These are phyloP conservation scores for Mermis nigrescens DNA, from an alignment of 2,888 invertebrate species.

Conservation along the genomic window DNA sequence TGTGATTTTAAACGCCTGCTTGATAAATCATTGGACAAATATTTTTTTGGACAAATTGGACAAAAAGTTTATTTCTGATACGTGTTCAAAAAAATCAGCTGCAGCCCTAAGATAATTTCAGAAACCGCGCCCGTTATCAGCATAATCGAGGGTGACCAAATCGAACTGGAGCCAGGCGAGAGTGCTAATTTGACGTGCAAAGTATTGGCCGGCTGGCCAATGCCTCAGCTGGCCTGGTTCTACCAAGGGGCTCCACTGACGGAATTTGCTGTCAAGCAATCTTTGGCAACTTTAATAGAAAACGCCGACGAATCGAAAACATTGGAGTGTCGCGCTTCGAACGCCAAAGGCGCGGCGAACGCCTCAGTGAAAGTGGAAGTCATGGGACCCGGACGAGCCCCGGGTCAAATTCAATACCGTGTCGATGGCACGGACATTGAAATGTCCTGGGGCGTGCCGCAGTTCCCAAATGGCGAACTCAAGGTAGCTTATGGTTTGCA, in stretches of 20 bases:
- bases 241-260: background rate
- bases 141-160: background rate
- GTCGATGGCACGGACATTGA: slow-evolving; percentile 16
- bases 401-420: background rate
- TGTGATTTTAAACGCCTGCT: too few species aligned
- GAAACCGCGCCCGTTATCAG: background rate
- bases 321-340: background rate
- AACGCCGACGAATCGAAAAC: background rate
- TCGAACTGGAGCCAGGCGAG: background rate
- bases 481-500: too few species aligned
- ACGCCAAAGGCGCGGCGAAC: background rate
- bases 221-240: background rate
- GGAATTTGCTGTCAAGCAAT: background rate
- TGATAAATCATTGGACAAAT: too few species aligned
- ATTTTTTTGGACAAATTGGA: too few species aligned
- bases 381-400: background rate
- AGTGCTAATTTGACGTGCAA: background rate
- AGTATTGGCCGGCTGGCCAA: background rate
- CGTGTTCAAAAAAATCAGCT: too few species aligned
- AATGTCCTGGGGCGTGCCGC: slow-evolving; percentile 25
- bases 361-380: background rate
- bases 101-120: too few species aligned
- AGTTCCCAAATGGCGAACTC: slow-evolving; percentile 27
- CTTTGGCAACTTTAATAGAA: background rate
- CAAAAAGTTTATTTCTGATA: too few species aligned